Evolutionary conservation across 92 coral and sea anemone genomes (phyloP).

Genomic region (Zoanthus solanderi): DNA sequence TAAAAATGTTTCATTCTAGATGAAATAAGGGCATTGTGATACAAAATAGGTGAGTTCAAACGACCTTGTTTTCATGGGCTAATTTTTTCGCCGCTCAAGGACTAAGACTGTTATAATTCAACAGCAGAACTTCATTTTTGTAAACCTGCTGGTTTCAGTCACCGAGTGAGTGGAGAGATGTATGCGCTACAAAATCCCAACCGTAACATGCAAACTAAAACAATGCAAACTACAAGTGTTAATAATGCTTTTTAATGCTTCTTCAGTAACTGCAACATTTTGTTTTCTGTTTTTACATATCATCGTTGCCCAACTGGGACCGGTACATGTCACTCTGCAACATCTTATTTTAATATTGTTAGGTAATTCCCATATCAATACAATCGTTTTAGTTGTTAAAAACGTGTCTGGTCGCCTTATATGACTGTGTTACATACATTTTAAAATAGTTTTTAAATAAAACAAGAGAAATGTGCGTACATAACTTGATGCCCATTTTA

Average conservation of each 20-base stretch:
- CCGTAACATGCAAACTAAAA: background rate
- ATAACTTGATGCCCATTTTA: background rate
- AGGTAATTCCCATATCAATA: background rate
- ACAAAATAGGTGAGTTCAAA: background rate
- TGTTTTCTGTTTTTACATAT: background rate
- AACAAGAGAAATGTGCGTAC: background rate
- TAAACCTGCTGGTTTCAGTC: background rate
- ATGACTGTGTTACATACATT: background rate
- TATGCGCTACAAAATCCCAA: conserved; percentile 8
- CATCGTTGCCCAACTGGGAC: conserved; percentile 3
- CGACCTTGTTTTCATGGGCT: background rate
- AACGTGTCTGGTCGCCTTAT: background rate
- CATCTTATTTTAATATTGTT: background rate
- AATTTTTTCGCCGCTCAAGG: background rate
- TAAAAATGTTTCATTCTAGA: conserved; percentile 40
- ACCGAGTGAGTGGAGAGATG: background rate
- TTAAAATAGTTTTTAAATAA: background rate
- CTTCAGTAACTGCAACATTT: background rate
- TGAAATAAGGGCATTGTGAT: conserved; percentile 22
- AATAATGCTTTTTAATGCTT: conserved; percentile 15
- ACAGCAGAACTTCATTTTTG: background rate
- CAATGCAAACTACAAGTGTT: conserved; percentile 9
- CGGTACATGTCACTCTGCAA: conserved; percentile 4
- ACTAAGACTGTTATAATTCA: background rate
- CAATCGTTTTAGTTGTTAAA: background rate